Percentiles rank a stretch among this genome's conserved stretches.
Conservation (phyloP, 2,113 vertebrate species). For the Gymnogyps californianus region DNA sequence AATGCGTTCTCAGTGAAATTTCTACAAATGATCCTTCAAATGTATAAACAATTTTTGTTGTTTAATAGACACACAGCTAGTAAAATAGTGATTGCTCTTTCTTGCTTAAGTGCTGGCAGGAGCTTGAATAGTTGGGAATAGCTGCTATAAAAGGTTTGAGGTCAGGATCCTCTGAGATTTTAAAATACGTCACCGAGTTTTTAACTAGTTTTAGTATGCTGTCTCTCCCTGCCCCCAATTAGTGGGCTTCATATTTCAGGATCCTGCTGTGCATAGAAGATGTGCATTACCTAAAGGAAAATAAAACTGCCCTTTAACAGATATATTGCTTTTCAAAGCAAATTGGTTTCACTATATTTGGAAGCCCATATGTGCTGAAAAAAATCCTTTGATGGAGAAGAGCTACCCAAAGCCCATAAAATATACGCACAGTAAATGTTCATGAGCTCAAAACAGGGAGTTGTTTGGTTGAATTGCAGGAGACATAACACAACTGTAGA, state of each 20-base stretch:
- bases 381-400: background rate
- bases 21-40: background rate
- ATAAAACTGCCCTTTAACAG: slow-evolving; percentile 64
- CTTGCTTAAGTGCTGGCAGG: background rate
- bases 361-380: slow-evolving; percentile 36
- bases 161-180: background rate
- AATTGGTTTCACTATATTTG: slow-evolving; percentile 43
- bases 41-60: background rate
- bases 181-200: background rate
- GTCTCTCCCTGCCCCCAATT: background rate
- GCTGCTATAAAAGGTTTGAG: background rate
- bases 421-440: background rate
- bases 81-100: background rate
- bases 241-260: slow-evolving; percentile 52
- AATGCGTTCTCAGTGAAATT: background rate
- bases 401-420: background rate
- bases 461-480: background rate
- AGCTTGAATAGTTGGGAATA: background rate
- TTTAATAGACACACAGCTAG: background rate
- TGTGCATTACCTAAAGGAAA: slow-evolving; percentile 67
- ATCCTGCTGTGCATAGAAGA: slow-evolving; percentile 48
- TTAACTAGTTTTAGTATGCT: background rate
- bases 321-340: slow-evolving; percentile 65
- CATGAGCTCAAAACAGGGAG: background rate
- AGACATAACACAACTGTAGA: background rate